These are phyloP conservation scores for Drosophila teissieri DNA, from an alignment of 1,140 invertebrate genomes.

Conservation along the genomic window DNA sequence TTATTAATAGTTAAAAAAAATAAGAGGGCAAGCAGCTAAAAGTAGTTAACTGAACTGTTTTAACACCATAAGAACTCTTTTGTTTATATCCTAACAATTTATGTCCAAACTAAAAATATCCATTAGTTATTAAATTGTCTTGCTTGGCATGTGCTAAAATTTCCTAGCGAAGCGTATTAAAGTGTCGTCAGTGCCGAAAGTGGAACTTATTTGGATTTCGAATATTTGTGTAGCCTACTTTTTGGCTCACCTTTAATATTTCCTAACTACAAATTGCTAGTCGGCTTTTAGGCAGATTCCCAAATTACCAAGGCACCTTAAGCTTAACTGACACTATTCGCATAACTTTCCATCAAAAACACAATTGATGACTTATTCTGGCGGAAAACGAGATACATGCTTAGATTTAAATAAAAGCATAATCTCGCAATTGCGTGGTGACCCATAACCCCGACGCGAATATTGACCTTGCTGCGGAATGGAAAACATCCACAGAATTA, in stretches of 20 bases:
- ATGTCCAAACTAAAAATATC: too few species aligned
- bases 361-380: accelerated
- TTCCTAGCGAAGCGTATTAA: background rate
- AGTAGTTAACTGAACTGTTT: too few species aligned
- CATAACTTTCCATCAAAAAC: background rate
- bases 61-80: too few species aligned
- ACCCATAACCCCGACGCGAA: background rate
- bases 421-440: background rate
- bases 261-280: background rate
- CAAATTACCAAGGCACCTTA: background rate
- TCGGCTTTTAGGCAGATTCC: background rate
- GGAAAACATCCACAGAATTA: constrained; percentile 42
- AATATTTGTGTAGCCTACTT: constrained; percentile 6
- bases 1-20: too few species aligned
- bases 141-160: too few species aligned
- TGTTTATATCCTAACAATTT: too few species aligned
- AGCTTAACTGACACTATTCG: too few species aligned
- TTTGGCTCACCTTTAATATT: background rate
- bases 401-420: background rate
- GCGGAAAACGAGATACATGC: accelerated
- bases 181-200: background rate
- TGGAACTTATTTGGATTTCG: background rate
- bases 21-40: too few species aligned
- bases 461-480: constrained; percentile 9
- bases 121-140: background rate